Evolutionary conservation across 2,113 vertebrate genomes (phyloP), one percentile per base, ranked within the genome.

Genomic region (Alethe castanea): DNA sequence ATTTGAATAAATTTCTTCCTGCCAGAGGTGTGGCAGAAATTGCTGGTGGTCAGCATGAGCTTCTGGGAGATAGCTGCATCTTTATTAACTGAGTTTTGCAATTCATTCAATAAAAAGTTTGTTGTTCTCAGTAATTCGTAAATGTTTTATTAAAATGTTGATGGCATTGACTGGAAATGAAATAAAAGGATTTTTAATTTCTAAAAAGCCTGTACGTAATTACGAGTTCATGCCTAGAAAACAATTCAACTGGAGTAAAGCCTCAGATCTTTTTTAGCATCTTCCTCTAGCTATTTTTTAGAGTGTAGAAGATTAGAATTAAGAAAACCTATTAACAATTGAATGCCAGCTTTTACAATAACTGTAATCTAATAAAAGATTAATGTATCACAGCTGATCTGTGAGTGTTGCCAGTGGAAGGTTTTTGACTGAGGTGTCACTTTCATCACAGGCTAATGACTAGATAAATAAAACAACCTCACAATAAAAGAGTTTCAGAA

Each of bases 361-460:
- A 77, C 94, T 71, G 26, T 97, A 91, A 96, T 96, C 95, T 96
- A 95, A 97, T 96, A 90, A 67, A 97, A 96, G 88, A 97, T 96
- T 96, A 96, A 87, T 93, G 86, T 64, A 86, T 97, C 93, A 47
- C 88, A 23, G 31, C 90, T 91, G 36, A 93, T 94, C 87, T 97
- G 29, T 94, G 61, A 80, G 35, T 92, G 94, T 81, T 94, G 83
- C 71, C 57, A 93, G 92, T 44, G 56, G 83, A 94, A 97, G 74
- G 44, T 93, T 90, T 88, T 84, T 95, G 88, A 94, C 92, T 93
- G 93, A 86, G 80, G 81, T 93, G 87, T 91, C 33, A 4, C 52
- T 95, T 97, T 96, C 77, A 82, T 96, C 91, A 76, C 59, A 60
- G 84, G 50, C 47, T 90, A 94, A 91, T 86, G 84, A 91, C 85